A percentile compares a stretch with the other conserved stretches of the same genome.
phyloP scores from a whole-genome alignment of 2,113 vertebrate genomes.

The Silurus meridionalis region DNA sequence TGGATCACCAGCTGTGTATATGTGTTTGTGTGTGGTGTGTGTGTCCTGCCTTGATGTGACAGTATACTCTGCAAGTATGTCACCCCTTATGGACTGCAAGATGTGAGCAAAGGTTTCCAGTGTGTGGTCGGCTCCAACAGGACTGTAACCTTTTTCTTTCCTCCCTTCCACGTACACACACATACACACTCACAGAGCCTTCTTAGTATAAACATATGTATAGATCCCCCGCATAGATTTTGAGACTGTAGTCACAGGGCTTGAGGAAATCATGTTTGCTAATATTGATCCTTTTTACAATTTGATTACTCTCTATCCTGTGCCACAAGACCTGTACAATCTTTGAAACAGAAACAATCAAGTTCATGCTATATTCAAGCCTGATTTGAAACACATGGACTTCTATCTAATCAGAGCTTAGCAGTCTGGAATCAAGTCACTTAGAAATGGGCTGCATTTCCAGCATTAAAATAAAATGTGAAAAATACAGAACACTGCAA shows the following conservation, averaged over 20 bases:
- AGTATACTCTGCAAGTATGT: slow-evolving; percentile 25
- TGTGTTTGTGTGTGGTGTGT: not conserved
- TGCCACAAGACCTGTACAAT: not conserved
- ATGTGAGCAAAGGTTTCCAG: not conserved
- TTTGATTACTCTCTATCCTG: slow-evolving; percentile 15
- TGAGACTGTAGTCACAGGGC: not conserved
- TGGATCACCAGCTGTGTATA: slow-evolving; percentile 41
- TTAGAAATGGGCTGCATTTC: not conserved
- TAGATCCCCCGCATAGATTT: slow-evolving; percentile 41
- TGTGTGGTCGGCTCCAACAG: slow-evolving; percentile 49
- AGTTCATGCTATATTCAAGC: not conserved
- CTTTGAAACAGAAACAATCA: not conserved
- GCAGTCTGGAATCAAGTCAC: not conserved
- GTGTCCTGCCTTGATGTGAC: slow-evolving; percentile 32
- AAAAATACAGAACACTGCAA: not conserved
- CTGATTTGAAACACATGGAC: not conserved
- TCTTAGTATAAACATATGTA: slow-evolving; percentile 22
- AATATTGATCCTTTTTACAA: slow-evolving; percentile 15
- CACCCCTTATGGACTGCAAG: not conserved
- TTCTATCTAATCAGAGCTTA: not conserved
- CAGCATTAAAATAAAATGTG: not conserved
- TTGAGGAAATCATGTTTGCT: not conserved
- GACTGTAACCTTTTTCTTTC: slow-evolving; percentile 39
- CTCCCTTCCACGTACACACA: slow-evolving; percentile 7
- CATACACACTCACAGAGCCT: slow-evolving; percentile 28